These are phyloP conservation scores for Oryzias melastigma DNA, from an alignment of 2,113 vertebrate species.

Conservation along the genomic window DNA sequence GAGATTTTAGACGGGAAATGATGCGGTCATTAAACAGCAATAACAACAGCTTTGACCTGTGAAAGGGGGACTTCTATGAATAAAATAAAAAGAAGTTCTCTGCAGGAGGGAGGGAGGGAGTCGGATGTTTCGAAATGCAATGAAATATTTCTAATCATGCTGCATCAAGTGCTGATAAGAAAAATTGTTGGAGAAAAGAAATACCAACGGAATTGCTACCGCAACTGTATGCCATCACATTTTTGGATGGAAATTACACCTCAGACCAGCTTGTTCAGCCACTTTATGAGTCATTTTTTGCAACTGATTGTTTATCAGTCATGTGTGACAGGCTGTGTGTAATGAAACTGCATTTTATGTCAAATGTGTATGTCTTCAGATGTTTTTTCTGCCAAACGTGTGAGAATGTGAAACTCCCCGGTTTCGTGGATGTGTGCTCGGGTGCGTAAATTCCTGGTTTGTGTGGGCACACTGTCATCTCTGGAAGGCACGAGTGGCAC, in stretches of 20 bases:
- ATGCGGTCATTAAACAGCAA: neutral
- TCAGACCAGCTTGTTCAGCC: constrained; percentile 50
- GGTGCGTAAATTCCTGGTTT: constrained; percentile 16
- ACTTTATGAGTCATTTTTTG: constrained; percentile 66
- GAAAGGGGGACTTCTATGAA: neutral
- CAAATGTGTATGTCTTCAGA: constrained; percentile 36
- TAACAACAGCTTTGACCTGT: neutral
- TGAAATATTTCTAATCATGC: constrained; percentile 21
- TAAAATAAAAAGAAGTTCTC: neutral
- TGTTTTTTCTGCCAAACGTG: constrained; percentile 30
- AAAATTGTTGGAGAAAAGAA: constrained; percentile 44
- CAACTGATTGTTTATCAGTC: constrained; percentile 67
- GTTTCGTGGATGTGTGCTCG: constrained; percentile 1
- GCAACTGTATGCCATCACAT: constrained; percentile 66
- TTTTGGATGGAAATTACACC: constrained; percentile 71
- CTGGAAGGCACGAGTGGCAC: constrained; percentile 54
- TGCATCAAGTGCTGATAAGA: constrained; percentile 23
- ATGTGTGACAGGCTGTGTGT: constrained; percentile 28
- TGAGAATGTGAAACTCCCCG: constrained; percentile 4
- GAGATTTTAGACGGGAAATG: constrained; percentile 7
- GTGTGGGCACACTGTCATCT: constrained; percentile 20
- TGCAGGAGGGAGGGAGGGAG: neutral
- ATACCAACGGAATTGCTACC: constrained; percentile 58
- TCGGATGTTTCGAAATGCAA: constrained; percentile 4
- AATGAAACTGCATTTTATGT: constrained; percentile 44